These are phyloP conservation scores for Frankliniella fusca DNA, from an alignment of 2,888 invertebrate genomes.

Conservation along the genomic window DNA sequence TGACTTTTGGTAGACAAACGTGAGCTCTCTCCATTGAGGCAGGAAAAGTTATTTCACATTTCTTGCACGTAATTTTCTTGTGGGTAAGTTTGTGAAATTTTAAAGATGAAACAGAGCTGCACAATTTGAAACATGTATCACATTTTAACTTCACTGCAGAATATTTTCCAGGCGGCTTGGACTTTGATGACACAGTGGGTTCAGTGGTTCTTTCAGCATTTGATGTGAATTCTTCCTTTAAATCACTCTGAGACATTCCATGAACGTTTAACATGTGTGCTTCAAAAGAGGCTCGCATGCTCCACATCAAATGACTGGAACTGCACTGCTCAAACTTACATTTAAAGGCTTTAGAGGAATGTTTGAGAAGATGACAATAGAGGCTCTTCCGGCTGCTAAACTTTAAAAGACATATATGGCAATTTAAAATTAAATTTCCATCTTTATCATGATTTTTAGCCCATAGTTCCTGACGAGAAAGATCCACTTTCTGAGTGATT, in stretches of 20 bases:
- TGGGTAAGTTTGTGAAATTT: neutral
- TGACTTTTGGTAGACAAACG: neutral
- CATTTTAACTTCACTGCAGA: neutral
- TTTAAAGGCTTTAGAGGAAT: neutral
- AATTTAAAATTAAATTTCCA: neutral
- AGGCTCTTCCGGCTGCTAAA: neutral
- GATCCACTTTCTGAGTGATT: neutral
- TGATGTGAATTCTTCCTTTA: neutral
- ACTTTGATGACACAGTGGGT: neutral
- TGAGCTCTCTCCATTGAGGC: neutral
- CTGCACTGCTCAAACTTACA: neutral
- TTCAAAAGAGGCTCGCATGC: neutral
- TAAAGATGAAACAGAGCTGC: neutral
- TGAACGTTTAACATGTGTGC: neutral
- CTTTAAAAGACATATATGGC: neutral
- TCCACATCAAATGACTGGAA: neutral
- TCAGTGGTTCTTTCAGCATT: neutral
- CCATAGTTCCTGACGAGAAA: neutral
- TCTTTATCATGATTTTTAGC: neutral
- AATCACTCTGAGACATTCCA: too few species aligned
- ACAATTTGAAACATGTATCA: neutral
- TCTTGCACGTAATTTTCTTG: neutral
- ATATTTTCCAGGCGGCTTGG: neutral
- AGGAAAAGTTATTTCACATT: slow-evolving; percentile 10
- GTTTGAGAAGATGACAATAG: neutral